A percentile compares a stretch with the other conserved stretches of the same genome.
phyloP scores from a whole-genome alignment of 2,797 vertebrate species.

The Huso huso region DNA sequence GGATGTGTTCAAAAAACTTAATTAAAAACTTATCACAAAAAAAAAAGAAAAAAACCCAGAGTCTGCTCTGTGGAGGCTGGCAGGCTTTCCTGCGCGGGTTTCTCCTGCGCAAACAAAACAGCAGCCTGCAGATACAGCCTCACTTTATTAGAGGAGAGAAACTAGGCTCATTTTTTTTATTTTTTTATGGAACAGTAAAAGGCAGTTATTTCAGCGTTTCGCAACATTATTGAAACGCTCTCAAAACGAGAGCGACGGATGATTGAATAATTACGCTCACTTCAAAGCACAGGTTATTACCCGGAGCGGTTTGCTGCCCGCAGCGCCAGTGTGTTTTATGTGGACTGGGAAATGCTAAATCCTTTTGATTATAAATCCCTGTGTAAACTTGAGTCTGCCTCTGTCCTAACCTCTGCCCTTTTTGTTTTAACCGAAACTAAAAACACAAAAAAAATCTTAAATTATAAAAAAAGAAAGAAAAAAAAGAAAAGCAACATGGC shows the following conservation, averaged over 20 bases:
- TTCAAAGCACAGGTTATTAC: conserved; percentile 54
- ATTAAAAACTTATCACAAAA: too few relatives aligned
- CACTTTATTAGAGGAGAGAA: neutral
- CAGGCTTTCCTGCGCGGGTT: too few relatives aligned
- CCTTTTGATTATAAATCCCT: conserved; percentile 35
- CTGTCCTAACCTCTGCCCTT: conserved; percentile 33
- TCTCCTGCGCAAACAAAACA: too few relatives aligned
- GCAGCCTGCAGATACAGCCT: neutral
- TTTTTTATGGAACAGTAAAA: conserved; percentile 44
- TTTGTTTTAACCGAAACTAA: conserved; percentile 8
- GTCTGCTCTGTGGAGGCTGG: too few relatives aligned
- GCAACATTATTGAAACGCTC: conserved; percentile 20
- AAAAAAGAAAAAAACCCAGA: too few relatives aligned
- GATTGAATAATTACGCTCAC: conserved; percentile 47
- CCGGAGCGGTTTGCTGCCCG: conserved; percentile 31
- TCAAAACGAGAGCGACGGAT: conserved; percentile 41
- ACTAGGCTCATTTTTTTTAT: conserved; percentile 32
- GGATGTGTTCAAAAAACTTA: too few relatives aligned
- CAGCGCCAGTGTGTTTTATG: conserved; percentile 35
- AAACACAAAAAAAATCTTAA: too few relatives aligned
- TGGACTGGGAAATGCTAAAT: conserved; percentile 21
- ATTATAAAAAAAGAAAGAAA: too few relatives aligned
- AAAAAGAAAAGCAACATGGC: too few relatives aligned
- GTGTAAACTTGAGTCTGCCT: conserved; percentile 24
- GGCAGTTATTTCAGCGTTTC: conserved; percentile 27